phyloP scores from a whole-genome alignment of 1,140 invertebrate genomes.

The Acyrthosiphon pisum region DNA sequence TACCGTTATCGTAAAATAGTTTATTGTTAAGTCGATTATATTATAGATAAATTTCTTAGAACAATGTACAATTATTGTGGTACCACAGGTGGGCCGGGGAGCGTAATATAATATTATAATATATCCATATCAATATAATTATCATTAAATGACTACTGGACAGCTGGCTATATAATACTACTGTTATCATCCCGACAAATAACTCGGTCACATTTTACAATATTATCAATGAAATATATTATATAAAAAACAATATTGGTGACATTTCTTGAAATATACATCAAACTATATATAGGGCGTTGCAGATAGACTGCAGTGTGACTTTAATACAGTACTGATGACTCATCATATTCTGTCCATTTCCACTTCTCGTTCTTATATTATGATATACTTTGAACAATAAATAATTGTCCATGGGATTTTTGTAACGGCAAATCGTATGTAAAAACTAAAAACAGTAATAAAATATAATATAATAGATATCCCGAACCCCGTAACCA shows the following conservation, averaged over 20 bases:
- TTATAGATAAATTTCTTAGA: neutral
- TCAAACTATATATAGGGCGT: too few species aligned
- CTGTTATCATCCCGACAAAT: neutral
- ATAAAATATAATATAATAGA: neutral
- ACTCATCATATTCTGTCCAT: too few species aligned
- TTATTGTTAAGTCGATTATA: neutral
- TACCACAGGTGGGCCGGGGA: neutral
- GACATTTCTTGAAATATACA: neutral
- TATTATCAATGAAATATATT: neutral
- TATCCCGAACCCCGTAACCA: neutral
- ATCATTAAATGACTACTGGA: neutral
- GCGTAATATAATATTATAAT: neutral
- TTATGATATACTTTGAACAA: too few species aligned
- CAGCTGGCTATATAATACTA: neutral
- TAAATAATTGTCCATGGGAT: neutral
- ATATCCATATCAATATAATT: neutral
- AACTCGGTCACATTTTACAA: neutral
- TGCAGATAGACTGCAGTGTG: too few species aligned
- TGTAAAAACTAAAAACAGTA: neutral
- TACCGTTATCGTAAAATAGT: neutral
- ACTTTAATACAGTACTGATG: too few species aligned
- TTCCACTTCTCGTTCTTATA: too few species aligned
- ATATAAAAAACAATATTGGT: neutral
- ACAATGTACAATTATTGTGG: neutral
- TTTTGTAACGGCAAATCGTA: neutral